Evolutionary conservation across 2,888 invertebrate species (phyloP).

Genomic region (Epinotia bilunana): DNA sequence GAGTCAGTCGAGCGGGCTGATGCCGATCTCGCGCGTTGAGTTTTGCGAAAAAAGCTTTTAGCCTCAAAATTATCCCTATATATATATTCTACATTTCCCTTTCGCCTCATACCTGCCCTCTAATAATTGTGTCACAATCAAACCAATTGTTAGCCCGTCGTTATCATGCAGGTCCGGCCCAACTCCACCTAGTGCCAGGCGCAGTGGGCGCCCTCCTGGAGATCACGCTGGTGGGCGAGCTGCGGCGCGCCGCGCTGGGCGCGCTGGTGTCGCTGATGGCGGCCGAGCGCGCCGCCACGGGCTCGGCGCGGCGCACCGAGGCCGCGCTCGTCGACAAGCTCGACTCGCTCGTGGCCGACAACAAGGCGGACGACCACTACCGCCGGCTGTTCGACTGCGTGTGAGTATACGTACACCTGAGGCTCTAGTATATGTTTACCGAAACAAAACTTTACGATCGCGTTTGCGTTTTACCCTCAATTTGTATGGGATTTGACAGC

Average conservation of each 20-base stretch:
- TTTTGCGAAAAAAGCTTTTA: no score
- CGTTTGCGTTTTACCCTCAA: no score
- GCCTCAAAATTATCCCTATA: no score
- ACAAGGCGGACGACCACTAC: constrained; percentile 97
- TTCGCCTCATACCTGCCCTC: no score
- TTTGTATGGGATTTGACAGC: no score
- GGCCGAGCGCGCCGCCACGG: constrained; percentile 92
- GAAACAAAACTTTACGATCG: no score
- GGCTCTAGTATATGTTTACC: no score
- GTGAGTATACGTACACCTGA: constrained; percentile 22
- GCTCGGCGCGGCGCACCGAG: constrained; percentile 95
- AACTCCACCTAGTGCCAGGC: constrained; percentile 94
- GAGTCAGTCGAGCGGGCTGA: no score
- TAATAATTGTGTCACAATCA: no score
- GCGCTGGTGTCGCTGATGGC: constrained; percentile 98
- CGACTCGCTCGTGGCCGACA: constrained; percentile 95
- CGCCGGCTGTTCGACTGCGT: constrained; percentile 91
- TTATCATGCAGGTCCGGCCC: constrained; percentile 87
- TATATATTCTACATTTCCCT: no score
- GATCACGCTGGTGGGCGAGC: constrained; percentile 95
- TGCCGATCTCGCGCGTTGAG: no score
- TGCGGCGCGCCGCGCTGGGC: constrained; percentile 94
- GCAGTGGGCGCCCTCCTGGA: constrained; percentile 97
- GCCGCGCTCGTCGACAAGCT: constrained; percentile 97
- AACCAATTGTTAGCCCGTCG: not conserved